These are phyloP conservation scores for Sciurus carolinensis DNA, from an alignment of 2,797 vertebrate genomes.

Conservation along the genomic window DNA sequence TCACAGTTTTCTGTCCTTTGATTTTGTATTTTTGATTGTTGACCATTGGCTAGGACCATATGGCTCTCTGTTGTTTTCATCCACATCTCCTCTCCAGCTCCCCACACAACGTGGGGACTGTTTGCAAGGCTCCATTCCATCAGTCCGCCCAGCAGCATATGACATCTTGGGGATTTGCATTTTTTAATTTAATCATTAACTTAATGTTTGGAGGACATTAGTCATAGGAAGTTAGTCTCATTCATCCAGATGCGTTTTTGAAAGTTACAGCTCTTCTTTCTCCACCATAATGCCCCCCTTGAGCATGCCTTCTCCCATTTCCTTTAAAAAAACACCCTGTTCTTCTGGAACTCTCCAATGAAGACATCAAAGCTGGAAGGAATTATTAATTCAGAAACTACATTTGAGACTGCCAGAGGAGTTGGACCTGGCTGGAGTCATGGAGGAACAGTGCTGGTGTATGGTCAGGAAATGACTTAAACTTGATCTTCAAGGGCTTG, in stretches of 20 bases:
- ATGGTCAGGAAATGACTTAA: conserved; percentile 84
- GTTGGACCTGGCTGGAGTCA: conserved; percentile 75
- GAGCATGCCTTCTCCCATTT: conserved; percentile 76
- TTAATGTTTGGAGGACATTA: conserved; percentile 88
- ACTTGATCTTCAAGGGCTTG: conserved; percentile 81
- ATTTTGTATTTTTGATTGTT: conserved; percentile 74
- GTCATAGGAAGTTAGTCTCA: conserved; percentile 86
- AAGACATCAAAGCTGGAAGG: conserved; percentile 80
- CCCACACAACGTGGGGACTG: conserved; percentile 84
- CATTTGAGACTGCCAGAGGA: conserved; percentile 77
- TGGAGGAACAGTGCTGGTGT: conserved; percentile 57
- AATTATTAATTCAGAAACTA: conserved; percentile 81
- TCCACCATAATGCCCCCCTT: conserved; percentile 71
- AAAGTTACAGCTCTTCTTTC: conserved; percentile 75
- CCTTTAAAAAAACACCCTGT: conserved; percentile 79
- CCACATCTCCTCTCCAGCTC: conserved; percentile 63
- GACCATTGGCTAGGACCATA: conserved; percentile 87
- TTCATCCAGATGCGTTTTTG: conserved; percentile 81
- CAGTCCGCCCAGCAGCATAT: conserved; percentile 87
- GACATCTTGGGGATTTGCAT: conserved; percentile 90
- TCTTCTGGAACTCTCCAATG: conserved; percentile 80
- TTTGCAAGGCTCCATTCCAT: conserved; percentile 86
- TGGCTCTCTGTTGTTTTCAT: conserved; percentile 87
- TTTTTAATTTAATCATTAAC: conserved; percentile 90
- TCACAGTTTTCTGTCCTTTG: conserved; percentile 75